Evolutionary conservation across 1,140 invertebrate genomes (phyloP).

Genomic region (Brachionus plicatilis): DNA sequence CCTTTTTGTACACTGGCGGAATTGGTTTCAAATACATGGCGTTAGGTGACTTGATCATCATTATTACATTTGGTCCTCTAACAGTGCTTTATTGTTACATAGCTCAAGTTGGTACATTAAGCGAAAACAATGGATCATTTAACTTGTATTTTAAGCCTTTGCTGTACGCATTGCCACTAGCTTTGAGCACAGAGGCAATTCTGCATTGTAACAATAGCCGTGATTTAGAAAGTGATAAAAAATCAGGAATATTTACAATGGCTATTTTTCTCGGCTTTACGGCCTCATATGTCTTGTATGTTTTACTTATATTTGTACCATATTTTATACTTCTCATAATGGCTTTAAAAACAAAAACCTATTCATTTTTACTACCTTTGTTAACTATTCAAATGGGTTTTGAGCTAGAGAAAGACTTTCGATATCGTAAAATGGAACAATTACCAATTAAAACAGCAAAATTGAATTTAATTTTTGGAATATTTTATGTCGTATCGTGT

Average conservation of each 20-base stretch:
- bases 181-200: slow-evolving; percentile 87
- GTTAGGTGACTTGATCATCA: slow-evolving; percentile 77
- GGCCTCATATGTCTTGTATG: slow-evolving; percentile 81
- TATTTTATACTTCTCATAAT: slow-evolving; percentile 81
- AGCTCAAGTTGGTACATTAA: slow-evolving; percentile 75
- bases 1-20: slow-evolving; percentile 79
- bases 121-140: slow-evolving; percentile 37
- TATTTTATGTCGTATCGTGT: slow-evolving; percentile 73
- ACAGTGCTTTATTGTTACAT: slow-evolving; percentile 89
- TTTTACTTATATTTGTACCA: slow-evolving; percentile 79
- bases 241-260: slow-evolving; percentile 80
- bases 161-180: slow-evolving; percentile 84
- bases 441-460: slow-evolving; percentile 80
- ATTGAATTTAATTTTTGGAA: slow-evolving; percentile 81
- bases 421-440: slow-evolving; percentile 68
- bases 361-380: slow-evolving; percentile 75
- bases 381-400: slow-evolving; percentile 79
- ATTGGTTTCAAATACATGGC: slow-evolving; percentile 80
- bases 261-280: slow-evolving; percentile 86
- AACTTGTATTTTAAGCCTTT: slow-evolving; percentile 59
- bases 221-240: slow-evolving; percentile 75
- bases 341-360: slow-evolving; percentile 69
- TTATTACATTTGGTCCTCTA: slow-evolving; percentile 86
- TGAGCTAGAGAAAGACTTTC: slow-evolving; percentile 79
- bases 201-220: slow-evolving; percentile 88